A percentile compares a stretch with the other conserved stretches of the same genome.
Conservation (phyloP, 2,113 vertebrate genomes). For the Alethe diademata region DNA sequence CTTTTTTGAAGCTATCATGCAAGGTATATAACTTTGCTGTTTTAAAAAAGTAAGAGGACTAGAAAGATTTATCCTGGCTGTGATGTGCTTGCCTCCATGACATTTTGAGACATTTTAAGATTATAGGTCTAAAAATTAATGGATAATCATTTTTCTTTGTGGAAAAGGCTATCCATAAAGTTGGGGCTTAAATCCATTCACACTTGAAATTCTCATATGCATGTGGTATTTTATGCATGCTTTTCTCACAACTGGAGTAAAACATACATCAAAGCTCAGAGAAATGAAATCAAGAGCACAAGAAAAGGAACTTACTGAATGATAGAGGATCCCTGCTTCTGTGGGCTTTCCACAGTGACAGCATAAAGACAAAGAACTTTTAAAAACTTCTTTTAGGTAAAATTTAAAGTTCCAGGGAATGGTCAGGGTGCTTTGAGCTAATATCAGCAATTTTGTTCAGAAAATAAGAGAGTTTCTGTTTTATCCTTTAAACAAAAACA, state of each 20-base stretch:
- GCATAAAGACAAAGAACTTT: slow-evolving; percentile 1
- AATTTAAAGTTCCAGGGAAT: background rate
- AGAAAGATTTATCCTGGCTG: slow-evolving; percentile 42
- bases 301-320: slow-evolving; percentile 21
- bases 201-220: background rate
- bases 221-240: background rate
- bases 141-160: slow-evolving; percentile 6
- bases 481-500: background rate
- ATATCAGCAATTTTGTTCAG: background rate
- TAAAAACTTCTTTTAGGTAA: background rate
- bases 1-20: slow-evolving; percentile 24
- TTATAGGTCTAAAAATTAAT: slow-evolving; percentile 47
- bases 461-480: background rate
- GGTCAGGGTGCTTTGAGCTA: background rate
- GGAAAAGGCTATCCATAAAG: background rate
- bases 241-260: background rate
- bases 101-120: slow-evolving; percentile 46
- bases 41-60: slow-evolving; percentile 25
- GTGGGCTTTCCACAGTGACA: background rate
- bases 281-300: slow-evolving; percentile 19
- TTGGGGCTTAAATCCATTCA: slow-evolving; percentile 27
- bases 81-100: slow-evolving; percentile 15
- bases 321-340: background rate
- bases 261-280: slow-evolving; percentile 13
- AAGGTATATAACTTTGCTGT: background rate